Evolutionary conservation across 2,113 vertebrate genomes (phyloP).

Genomic region (Steatornis caripensis): DNA sequence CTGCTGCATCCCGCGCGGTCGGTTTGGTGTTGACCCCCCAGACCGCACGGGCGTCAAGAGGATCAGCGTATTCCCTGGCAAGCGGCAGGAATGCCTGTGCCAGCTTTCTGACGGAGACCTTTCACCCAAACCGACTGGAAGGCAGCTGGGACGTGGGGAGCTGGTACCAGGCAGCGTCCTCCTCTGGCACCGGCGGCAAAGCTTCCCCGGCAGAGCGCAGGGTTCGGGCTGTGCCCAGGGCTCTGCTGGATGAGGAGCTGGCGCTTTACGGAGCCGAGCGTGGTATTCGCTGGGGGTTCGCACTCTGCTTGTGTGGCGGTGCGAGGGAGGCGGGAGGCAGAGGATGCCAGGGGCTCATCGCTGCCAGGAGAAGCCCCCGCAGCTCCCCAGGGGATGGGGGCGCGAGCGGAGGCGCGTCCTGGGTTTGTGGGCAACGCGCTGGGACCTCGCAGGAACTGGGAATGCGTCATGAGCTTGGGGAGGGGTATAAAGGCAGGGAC

Average conservation of each 20-base stretch:
- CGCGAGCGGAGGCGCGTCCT: fast-evolving
- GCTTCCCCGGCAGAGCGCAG: neutral
- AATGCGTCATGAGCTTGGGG: fast-evolving
- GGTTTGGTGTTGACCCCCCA: neutral
- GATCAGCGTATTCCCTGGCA: neutral
- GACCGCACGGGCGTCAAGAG: fast-evolving
- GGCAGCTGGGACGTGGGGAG: neutral
- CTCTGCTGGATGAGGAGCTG: neutral
- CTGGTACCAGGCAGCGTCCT: neutral
- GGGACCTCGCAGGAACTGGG: neutral
- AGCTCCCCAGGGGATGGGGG: neutral
- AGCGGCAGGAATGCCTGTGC: neutral
- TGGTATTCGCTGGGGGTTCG: neutral
- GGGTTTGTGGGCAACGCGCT: fast-evolving
- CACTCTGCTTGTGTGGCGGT: fast-evolving
- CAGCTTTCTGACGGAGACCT: neutral
- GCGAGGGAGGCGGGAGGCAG: neutral
- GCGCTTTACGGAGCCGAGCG: neutral
- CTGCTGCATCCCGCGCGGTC: fast-evolving
- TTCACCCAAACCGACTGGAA: neutral
- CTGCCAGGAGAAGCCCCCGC: neutral
- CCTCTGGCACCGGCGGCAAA: neutral
- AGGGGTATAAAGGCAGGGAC: too few species aligned
- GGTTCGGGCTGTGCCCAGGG: neutral
- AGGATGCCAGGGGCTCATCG: neutral